A percentile compares a stretch with the other conserved stretches of the same genome.
These are phyloP conservation scores for Megaceryle torquata DNA, from an alignment of 2,113 vertebrate species.

Conservation along the genomic window DNA sequence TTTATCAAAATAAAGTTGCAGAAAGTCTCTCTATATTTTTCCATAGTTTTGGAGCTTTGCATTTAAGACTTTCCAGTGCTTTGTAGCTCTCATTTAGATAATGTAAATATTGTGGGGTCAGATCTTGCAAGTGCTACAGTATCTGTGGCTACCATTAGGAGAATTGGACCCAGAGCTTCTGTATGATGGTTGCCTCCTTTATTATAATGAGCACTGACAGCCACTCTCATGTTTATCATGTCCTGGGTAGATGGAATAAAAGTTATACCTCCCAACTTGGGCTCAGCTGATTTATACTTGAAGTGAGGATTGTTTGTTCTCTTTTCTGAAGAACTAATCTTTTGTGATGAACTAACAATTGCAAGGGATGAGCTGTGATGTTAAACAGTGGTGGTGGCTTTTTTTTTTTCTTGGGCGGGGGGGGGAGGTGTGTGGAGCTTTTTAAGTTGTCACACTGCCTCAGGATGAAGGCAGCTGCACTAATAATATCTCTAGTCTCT, in stretches of 20 bases:
- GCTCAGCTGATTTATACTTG: background rate
- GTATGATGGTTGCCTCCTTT: background rate
- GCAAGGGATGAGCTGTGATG: background rate
- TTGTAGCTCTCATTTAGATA: background rate
- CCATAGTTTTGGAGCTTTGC: background rate
- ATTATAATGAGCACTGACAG: background rate
- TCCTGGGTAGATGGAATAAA: background rate
- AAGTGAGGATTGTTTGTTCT: slow-evolving; percentile 7
- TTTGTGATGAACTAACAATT: slow-evolving; percentile 6
- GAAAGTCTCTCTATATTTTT: background rate
- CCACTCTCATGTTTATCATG: background rate
- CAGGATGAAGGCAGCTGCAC: background rate
- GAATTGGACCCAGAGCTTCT: background rate
- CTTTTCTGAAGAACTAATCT: background rate
- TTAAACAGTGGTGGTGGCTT: slow-evolving; percentile 5
- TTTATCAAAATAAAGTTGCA: background rate
- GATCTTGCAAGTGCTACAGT: background rate
- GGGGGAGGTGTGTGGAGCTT: too few species aligned
- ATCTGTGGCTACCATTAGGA: background rate
- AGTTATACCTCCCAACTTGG: background rate
- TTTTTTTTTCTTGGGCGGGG: background rate
- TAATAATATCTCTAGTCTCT: slow-evolving; percentile 41
- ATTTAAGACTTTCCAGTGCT: background rate
- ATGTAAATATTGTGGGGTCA: background rate
- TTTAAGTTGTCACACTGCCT: background rate